Percentiles rank a stretch among this genome's conserved stretches.
phyloP scores from a whole-genome alignment of 2,113 vertebrate genomes.

The Antigone vipio region DNA sequence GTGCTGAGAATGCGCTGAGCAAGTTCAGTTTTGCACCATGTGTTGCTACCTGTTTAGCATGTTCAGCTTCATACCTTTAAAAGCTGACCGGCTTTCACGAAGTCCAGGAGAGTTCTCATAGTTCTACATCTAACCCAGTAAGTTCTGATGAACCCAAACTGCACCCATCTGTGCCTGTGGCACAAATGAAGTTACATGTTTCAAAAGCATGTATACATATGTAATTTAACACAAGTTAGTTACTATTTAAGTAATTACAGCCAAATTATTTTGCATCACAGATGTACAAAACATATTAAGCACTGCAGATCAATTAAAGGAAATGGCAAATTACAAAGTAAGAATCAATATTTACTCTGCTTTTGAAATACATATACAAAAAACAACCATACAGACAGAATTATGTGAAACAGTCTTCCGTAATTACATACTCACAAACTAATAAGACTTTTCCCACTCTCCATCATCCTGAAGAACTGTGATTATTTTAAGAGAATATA shows the following conservation, averaged over 20 bases:
- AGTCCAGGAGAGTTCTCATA: background rate
- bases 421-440: background rate
- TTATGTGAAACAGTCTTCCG: background rate
- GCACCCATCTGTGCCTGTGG: background rate
- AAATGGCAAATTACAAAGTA: background rate
- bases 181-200: background rate
- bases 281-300: background rate
- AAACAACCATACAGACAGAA: background rate
- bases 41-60: background rate
- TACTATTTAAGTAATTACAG: background rate
- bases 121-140: background rate
- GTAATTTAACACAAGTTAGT: background rate
- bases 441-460: background rate
- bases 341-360: background rate
- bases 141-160: background rate
- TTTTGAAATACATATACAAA: background rate
- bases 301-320: background rate
- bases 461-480: background rate
- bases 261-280: background rate
- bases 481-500: background rate
- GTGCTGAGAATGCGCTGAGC: background rate
- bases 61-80: background rate
- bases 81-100: background rate
- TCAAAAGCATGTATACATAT: background rate
- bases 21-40: background rate